Evolutionary conservation across 2,888 invertebrate genomes (phyloP), one percentile per base, ranked within the genome.

Genomic region (Thysanoteuthis rhombus): DNA sequence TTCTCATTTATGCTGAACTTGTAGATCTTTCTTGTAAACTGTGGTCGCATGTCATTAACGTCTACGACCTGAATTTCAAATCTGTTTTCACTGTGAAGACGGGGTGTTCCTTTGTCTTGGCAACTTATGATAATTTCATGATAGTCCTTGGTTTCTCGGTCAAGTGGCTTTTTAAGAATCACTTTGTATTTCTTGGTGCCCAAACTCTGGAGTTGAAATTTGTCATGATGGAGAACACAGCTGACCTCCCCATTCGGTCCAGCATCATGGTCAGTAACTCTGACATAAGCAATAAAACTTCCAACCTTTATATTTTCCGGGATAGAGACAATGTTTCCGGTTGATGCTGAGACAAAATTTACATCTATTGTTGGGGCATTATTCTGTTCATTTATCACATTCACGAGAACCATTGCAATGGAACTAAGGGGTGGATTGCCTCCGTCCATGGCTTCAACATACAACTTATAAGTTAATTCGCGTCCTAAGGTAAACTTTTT

Each of bases 11-110:
- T 75, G 36, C n/a, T 75, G 16, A 75, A 75, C 75, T 36, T n/a
- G n/a, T 75, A 75, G n/a, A 75, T 75, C n/a, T 75, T 75, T 75
- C n/a, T 75, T 16, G 75, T 36, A 75, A 75, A 75, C n/a, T 75
- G 75, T 75, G 75, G 75, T 10, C n/a, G 75, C 75, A 75, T n/a
- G 12, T 75, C 75, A 75, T 75, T 75, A n/a, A 75, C 75, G 36
- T 75, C 75, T 75, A 75, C n/a, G 12, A 75, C 75, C n/a, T 75
- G 75, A 75, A 75, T 75, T 75, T 75, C 75, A 75, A 75, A 75
- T 75, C 75, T 75, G 75, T 75, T 75, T 75, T 75, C 75, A 75
- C 75, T 75, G n/a, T 75, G 75, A 75, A 75, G 75, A 75, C 75
- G 75, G 36, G 75, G 75, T 36, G 75, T 75, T 8, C 75, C 75